Conservation (phyloP, 2,888 invertebrate genomes). For the Drosophila hamatofila region DNA sequence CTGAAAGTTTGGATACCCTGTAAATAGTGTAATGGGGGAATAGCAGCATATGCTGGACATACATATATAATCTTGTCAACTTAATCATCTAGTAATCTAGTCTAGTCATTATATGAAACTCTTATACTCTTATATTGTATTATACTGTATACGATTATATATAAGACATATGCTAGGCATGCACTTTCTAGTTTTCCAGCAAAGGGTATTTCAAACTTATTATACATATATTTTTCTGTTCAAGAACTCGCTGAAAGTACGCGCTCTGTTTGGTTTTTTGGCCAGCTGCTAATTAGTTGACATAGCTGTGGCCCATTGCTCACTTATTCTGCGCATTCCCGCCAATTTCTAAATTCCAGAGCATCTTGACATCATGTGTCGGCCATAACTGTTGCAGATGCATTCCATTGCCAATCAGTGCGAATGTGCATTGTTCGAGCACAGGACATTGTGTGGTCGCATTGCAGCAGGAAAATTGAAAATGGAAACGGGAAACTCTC, state of each 20-base stretch:
- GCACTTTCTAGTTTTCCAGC: not conserved
- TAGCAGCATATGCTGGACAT: not conserved
- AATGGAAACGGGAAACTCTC: constrained; percentile 20
- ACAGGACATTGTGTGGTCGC: constrained; percentile 56
- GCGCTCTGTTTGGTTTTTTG: constrained; percentile 45
- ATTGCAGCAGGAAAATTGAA: constrained; percentile 43
- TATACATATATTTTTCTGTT: not conserved
- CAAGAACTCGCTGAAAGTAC: constrained; percentile 19
- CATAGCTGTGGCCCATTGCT: constrained; percentile 15
- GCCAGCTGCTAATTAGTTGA: constrained; percentile 60
- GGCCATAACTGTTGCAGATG: constrained; percentile 73
- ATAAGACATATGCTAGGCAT: not conserved
- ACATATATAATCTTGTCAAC: not conserved
- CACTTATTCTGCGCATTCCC: constrained; percentile 54
- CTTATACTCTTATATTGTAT: not conserved
- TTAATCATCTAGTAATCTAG: not conserved
- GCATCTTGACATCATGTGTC: constrained; percentile 72
- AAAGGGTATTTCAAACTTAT: constrained; percentile 1
- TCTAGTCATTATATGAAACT: not conserved
- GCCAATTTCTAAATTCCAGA: constrained; percentile 69
- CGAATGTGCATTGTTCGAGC: constrained; percentile 26
- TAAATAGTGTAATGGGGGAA: not conserved
- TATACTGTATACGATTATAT: not conserved
- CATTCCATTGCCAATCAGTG: constrained; percentile 70
- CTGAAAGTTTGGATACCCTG: constrained; percentile 40